Base-by-base conservation (phyloP, 2,113 vertebrate genomes). In the Noctilio leporinus region DNA sequence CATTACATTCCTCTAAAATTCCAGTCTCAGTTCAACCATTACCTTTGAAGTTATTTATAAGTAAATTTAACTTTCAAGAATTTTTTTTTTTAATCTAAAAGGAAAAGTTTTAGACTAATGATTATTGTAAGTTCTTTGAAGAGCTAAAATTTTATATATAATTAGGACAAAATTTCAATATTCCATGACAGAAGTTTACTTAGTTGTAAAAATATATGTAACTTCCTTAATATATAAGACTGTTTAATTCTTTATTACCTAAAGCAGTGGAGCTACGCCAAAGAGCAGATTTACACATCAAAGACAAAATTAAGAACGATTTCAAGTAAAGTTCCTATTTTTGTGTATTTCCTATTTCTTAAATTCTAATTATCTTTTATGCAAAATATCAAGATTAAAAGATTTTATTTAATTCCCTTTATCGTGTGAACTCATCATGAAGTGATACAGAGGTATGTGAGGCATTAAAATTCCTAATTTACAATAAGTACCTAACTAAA, bases 341-440 rank as follows among this genome's bases (percentile, higher is more conserved):
- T 73, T 92, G 6, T 90, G 5, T 77, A 73, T 38, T 59, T 89
- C 20, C 1, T 30, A 92, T 51, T 47, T 91, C 51, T 85, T 86
- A 82, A 82, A 89, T 84, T 59, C 85, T 26, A 53, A 4, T 59
- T 80, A 19, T 43, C 28, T 43, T 85, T 96, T 87, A 90, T 4
- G 70, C 28, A 85, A 85, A 95, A 76, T 55, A 7, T 67, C 57
- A 94, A 69, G 28, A 94, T 70, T 86, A 49, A 62, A 94, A 77
- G 26, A 59, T 80, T 73, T 69, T 59, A 89, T 70, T 59, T 75
- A 40, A 82, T 91, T 30, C 33, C 26, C 45, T 57, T 87, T n/a
- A 91, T 76, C 62, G 51, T 95, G 28, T 55, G 24, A 91, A 67
- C 16, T 83, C 22, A 91, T 11, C 20, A 51, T 40, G 59, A 85